A percentile compares a stretch with the other conserved stretches of the same genome.
Conservation (phyloP, 2,888 invertebrate genomes). For the Cosmia pyralina region DNA sequence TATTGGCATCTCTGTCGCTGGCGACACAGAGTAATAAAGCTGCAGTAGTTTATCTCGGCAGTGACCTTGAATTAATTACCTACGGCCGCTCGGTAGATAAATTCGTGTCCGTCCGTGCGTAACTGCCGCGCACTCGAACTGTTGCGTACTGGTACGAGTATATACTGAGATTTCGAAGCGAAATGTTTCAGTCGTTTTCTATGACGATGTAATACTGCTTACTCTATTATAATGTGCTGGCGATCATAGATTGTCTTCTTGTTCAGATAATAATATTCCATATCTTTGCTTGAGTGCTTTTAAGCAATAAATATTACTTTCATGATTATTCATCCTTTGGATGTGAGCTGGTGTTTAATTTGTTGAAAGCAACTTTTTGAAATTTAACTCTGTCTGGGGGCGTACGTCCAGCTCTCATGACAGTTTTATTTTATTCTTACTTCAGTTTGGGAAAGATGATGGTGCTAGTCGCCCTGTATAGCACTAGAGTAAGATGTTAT, state of each 20-base stretch:
- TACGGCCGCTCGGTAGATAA: too few species aligned
- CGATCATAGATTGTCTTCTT: neutral
- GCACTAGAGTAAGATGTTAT: neutral
- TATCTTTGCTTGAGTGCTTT: neutral
- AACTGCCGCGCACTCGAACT: too few species aligned
- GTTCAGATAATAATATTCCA: neutral
- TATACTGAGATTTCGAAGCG: too few species aligned
- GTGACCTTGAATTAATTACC: too few species aligned
- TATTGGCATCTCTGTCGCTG: neutral
- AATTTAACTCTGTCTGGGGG: neutral
- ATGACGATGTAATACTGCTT: too few species aligned
- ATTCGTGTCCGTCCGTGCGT: too few species aligned
- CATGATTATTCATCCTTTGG: neutral
- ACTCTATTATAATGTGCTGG: too few species aligned
- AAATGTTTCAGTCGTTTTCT: too few species aligned
- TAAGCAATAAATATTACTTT: neutral
- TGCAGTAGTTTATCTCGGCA: too few species aligned
- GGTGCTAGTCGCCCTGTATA: neutral
- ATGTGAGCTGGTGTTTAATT: neutral
- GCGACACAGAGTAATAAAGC: neutral
- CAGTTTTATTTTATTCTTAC: neutral
- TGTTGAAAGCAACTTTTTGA: neutral
- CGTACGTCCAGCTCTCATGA: neutral
- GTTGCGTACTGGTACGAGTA: too few species aligned
- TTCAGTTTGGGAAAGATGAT: neutral